These are phyloP conservation scores for Drosophila aff. DNA, from an alignment of 1,140 invertebrate species.

Conservation along the genomic window DNA sequence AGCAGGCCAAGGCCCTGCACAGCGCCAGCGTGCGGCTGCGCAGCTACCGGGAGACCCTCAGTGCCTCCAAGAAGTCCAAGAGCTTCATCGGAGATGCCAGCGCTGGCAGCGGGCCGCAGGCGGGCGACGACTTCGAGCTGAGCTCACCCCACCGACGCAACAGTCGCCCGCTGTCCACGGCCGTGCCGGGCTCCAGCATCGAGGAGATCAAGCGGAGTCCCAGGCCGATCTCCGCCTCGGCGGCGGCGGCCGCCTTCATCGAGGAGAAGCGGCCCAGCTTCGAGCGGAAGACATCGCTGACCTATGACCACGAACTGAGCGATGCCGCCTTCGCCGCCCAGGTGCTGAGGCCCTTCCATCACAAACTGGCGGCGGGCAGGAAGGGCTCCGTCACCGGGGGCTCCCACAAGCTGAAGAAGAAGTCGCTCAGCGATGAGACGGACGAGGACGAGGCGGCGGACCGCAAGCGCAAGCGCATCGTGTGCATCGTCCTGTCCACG, in stretches of 20 bases:
- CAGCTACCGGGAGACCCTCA: slow-evolving; percentile 80
- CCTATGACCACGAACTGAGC: slow-evolving; percentile 72
- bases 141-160: slow-evolving; percentile 84
- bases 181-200: slow-evolving; percentile 56
- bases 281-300: slow-evolving; percentile 77
- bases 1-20: slow-evolving; percentile 83
- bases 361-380: slow-evolving; percentile 73
- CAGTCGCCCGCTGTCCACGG: slow-evolving; percentile 79
- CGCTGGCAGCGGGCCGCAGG: slow-evolving; percentile 35
- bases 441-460: slow-evolving; percentile 86
- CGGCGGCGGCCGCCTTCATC: slow-evolving; percentile 70
- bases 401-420: slow-evolving; percentile 78
- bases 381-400: slow-evolving; percentile 73
- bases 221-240: slow-evolving; percentile 67
- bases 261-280: slow-evolving; percentile 84
- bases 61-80: slow-evolving; percentile 84
- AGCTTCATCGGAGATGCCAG: slow-evolving; percentile 79
- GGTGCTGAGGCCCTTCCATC: slow-evolving; percentile 79
- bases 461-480: slow-evolving; percentile 88
- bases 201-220: slow-evolving; percentile 84
- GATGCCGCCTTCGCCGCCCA: slow-evolving; percentile 80
- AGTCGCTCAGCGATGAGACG: slow-evolving; percentile 81
- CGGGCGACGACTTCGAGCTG: slow-evolving; percentile 78
- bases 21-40: slow-evolving; percentile 80
- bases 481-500: slow-evolving; percentile 87